Evolutionary conservation across 2,888 invertebrate species (phyloP).

Genomic region (Sericinus montela): DNA sequence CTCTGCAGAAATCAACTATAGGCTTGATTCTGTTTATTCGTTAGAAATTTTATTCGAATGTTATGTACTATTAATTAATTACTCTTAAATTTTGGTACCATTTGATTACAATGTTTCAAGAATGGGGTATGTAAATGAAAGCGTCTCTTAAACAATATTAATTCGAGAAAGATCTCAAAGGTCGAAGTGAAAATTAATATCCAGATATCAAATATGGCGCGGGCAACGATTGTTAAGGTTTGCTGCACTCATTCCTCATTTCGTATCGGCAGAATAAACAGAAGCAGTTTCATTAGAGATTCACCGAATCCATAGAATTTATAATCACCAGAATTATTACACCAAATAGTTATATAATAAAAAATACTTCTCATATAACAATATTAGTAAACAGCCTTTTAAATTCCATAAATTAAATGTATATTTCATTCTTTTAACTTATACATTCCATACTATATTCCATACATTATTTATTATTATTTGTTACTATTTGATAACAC

Average conservation of each 20-base stretch:
- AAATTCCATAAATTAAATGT: too few relatives aligned
- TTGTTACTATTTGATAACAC: too few relatives aligned
- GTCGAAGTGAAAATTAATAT: conserved; percentile 20
- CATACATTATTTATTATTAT: too few relatives aligned
- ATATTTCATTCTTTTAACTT: too few relatives aligned
- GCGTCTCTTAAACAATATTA: conserved; percentile 5
- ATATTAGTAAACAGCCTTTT: too few relatives aligned
- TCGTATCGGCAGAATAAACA: conserved; percentile 68
- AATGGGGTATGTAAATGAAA: conserved; percentile 8
- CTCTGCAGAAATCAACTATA: conserved; percentile 38
- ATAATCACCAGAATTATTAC: conserved; percentile 16
- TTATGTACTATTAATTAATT: background rate
- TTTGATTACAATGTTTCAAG: conserved; percentile 1
- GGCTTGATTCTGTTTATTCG: conserved; percentile 10
- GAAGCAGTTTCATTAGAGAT: conserved; percentile 67
- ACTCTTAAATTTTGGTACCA: background rate
- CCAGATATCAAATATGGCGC: conserved; percentile 19
- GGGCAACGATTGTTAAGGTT: conserved; percentile 46
- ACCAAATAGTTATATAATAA: background rate
- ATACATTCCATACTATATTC: too few relatives aligned
- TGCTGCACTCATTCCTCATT: conserved; percentile 70
- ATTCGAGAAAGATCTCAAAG: conserved; percentile 6
- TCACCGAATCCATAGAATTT: conserved; percentile 49
- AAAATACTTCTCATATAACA: too few relatives aligned
- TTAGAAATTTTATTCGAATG: background rate